These are phyloP conservation scores for Dufourea novaeangliae DNA, from an alignment of 1,140 invertebrate genomes.

Conservation along the genomic window DNA sequence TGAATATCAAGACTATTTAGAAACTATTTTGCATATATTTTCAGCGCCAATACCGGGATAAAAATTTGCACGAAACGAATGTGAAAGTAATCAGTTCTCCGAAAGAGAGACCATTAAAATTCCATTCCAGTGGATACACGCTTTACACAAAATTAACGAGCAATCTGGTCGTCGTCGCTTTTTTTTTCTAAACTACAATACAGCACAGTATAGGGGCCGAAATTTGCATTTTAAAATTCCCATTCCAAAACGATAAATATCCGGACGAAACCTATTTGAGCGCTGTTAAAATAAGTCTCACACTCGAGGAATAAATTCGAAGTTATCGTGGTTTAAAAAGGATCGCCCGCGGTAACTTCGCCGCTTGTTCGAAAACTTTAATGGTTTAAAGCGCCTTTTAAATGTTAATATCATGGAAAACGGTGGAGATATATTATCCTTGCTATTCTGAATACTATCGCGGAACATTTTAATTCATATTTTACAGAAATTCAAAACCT, in stretches of 20 bases:
- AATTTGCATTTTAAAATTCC: conserved; percentile 24
- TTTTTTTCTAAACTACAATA: background rate
- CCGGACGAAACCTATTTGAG: background rate
- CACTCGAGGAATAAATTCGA: conserved; percentile 17
- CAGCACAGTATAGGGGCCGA: background rate
- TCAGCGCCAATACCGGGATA: background rate
- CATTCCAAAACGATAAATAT: conserved; percentile 6
- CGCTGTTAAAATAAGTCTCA: conserved; percentile 2
- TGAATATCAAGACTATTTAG: too few species aligned
- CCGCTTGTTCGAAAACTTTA: background rate
- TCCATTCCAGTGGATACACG: background rate
- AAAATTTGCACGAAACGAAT: background rate
- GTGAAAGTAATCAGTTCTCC: background rate
- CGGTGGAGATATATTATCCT: too few species aligned
- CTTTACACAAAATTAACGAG: background rate
- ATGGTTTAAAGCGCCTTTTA: background rate
- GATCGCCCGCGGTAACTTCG: background rate
- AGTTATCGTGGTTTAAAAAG: conserved; percentile 7
- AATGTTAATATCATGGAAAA: background rate
- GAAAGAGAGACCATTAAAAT: background rate
- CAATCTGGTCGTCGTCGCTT: background rate
- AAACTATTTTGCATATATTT: too few species aligned
- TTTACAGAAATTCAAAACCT: too few species aligned
- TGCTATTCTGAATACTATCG: too few species aligned
- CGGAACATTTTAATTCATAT: too few species aligned